Base-by-base conservation (phyloP, 2,888 invertebrate species). In the Sipunculus nudus region DNA sequence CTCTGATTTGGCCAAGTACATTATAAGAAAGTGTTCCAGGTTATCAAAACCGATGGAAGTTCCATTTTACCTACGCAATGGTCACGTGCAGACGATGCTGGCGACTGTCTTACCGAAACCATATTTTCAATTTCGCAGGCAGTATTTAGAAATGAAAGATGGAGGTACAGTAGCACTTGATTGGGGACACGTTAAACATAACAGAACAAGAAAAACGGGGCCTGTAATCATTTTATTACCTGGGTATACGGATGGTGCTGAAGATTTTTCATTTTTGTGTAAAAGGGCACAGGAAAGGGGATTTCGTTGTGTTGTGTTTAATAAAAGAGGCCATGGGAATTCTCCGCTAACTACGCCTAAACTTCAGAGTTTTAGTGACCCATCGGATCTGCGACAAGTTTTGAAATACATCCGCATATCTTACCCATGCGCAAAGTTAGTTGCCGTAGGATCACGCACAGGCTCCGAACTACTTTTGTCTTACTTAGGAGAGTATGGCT, bases 401-500 rank as follows among this genome's bases (percentile, higher is more conserved):
- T 64, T 79, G 0, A 71, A 74, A 57, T 78, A 75, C 61, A 67
- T 79, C 3, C 61, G 70, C 8, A 63, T 68, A 5, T 53, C 63
- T 28, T 76, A 68, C 40, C 75, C 75, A 0, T 61, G 67, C 21
- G 72, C 77, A 1, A 53, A 65, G 1, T 59, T 79, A 21, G 70
- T 73, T 16, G 74, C 75, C 35, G 64, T 77, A 2, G 77, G 76
- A 2, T 65, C 70, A 25, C 75, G 79, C 2, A 68, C 76, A 0
- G 80, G 80, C 4, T 72, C 73, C 28, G 75, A 73, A 10, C 50
- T 76, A 13, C 62, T 80, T 8, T 39, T 77, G 41, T 78, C 80
- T 4, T 80, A 79, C 59, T 64, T 79, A 16, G 80, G 80, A 2
- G 77, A 80, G 57, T 79, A 69, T 52, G 78, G 78, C 1, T 77